phyloP scores from a whole-genome alignment of 1,140 invertebrate genomes.

The Drosophila aff. region DNA sequence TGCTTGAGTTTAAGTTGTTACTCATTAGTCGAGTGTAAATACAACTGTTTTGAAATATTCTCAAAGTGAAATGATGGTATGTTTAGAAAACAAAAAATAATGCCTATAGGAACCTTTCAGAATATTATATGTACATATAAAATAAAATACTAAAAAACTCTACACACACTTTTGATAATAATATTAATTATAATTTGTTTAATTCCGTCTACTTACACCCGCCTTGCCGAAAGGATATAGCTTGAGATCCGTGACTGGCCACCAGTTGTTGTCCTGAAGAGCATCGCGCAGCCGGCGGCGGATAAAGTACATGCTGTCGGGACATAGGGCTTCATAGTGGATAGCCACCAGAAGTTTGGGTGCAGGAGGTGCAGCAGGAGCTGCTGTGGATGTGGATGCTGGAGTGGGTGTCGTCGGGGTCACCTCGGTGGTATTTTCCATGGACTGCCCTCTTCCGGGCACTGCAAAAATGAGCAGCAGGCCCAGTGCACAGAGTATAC shows the following conservation, averaged over 20 bases:
- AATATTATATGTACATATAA: background rate
- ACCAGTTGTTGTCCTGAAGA: conserved; percentile 57
- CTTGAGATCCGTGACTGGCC: conserved; percentile 64
- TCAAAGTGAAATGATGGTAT: background rate
- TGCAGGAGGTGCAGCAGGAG: background rate
- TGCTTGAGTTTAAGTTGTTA: conserved; percentile 1
- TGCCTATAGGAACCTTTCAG: background rate
- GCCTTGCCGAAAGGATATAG: conserved; percentile 83
- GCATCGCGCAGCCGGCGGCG: conserved; percentile 57
- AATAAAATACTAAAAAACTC: no score
- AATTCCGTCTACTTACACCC: conserved; percentile 47
- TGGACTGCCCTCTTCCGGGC: conserved; percentile 10
- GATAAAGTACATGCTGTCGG: conserved; percentile 77
- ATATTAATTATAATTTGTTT: background rate
- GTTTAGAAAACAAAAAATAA: background rate
- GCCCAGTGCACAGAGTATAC: conserved; percentile 8
- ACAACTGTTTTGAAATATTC: conserved; percentile 9
- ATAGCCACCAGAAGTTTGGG: conserved; percentile 55
- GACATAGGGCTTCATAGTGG: conserved; percentile 80
- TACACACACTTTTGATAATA: background rate
- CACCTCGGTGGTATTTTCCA: conserved; percentile 12
- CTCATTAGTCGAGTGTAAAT: conserved; percentile 1
- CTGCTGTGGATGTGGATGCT: background rate
- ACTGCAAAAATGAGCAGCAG: conserved; percentile 16
- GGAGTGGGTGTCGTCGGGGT: background rate